Evolutionary conservation across 2,113 vertebrate species (phyloP).

Genomic region (Vulpes vulpes): DNA sequence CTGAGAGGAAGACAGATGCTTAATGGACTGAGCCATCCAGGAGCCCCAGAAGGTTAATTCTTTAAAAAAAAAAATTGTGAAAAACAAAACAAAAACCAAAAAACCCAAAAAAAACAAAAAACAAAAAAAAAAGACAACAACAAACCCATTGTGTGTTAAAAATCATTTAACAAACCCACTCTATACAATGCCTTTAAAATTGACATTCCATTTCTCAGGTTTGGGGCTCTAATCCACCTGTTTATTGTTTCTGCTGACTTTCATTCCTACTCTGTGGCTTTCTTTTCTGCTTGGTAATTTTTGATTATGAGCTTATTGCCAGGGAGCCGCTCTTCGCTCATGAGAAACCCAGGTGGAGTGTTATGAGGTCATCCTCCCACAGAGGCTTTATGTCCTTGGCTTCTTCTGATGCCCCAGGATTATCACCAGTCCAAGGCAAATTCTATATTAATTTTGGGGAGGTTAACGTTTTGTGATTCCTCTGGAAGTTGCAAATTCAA

Average conservation of each 20-base stretch:
- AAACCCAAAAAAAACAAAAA: no score
- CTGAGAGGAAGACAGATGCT: background rate
- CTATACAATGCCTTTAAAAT: background rate
- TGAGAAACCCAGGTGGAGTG: background rate
- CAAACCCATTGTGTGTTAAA: background rate
- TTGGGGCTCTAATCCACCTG: background rate
- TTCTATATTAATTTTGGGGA: background rate
- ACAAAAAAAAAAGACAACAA: no score
- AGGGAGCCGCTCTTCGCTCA: background rate
- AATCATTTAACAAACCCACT: background rate
- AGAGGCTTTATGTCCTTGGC: background rate
- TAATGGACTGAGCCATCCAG: background rate
- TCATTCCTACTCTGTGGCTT: background rate
- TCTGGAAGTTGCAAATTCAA: background rate
- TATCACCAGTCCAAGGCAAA: background rate
- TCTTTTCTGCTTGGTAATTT: background rate
- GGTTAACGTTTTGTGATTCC: background rate
- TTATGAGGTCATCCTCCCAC: background rate
- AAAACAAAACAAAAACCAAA: no score
- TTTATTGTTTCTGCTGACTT: background rate
- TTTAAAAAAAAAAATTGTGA: background rate
- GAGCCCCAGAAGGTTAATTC: background rate
- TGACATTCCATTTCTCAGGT: background rate
- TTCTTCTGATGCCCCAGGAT: background rate
- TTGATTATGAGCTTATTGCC: accelerated